Evolutionary conservation across 2,888 invertebrate genomes (phyloP).

Genomic region (Trachelus stipa): DNA sequence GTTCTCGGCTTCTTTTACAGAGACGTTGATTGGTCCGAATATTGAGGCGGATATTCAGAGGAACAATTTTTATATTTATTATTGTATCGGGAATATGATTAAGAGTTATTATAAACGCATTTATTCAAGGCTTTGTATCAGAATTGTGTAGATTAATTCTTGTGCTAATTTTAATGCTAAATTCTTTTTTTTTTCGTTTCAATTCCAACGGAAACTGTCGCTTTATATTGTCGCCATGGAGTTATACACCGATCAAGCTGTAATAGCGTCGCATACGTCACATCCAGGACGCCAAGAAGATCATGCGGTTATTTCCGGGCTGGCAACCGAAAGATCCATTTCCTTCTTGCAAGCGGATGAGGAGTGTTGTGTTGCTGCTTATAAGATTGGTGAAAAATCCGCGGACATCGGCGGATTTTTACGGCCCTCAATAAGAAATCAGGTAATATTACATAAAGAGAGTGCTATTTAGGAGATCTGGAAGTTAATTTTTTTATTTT

Average conservation of each 20-base stretch:
- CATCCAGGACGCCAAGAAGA: not conserved
- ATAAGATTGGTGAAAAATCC: constrained; percentile 11
- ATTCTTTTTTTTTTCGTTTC: not conserved
- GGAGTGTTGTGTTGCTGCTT: not conserved
- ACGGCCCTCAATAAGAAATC: not conserved
- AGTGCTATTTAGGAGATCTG: not conserved
- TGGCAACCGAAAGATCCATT: not conserved
- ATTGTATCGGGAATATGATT: not conserved
- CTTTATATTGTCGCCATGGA: not conserved
- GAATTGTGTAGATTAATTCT: not conserved
- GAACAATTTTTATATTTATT: not conserved
- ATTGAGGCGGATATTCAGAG: not conserved
- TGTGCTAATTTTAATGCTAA: not conserved
- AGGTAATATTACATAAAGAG: constrained; percentile 12
- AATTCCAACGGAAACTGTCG: not conserved
- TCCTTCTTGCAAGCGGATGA: not conserved
- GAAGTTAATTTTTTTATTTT: not conserved
- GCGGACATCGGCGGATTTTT: constrained; percentile 21
- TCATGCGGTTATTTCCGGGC: not conserved
- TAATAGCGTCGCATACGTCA: not conserved
- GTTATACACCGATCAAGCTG: not conserved
- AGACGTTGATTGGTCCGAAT: not conserved
- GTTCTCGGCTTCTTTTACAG: not conserved
- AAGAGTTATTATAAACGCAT: not conserved
- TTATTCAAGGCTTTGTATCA: not conserved